Percentiles rank a stretch among this genome's conserved stretches.
phyloP scores from a whole-genome alignment of 2,888 invertebrate species.

The Philereme transversata region DNA sequence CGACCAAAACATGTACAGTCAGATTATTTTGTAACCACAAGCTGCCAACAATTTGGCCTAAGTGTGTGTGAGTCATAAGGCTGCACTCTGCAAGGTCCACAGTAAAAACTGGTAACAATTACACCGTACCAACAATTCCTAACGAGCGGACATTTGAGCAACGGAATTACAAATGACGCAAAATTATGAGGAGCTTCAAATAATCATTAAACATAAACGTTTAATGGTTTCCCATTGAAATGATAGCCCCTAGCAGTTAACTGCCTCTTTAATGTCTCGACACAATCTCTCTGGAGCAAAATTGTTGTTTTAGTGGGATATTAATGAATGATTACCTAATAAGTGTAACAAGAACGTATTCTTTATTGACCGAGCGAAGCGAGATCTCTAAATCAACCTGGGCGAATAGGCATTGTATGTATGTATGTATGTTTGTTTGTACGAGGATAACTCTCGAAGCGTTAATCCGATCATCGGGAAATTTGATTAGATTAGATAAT shows the following conservation, averaged over 20 bases:
- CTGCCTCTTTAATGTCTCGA: slow-evolving; percentile 73
- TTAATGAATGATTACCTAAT: slow-evolving; percentile 78
- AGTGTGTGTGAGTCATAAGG: slow-evolving; percentile 20
- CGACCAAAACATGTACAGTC: too few relatives aligned
- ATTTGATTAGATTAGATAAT: too few relatives aligned
- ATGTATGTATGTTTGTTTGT: too few relatives aligned
- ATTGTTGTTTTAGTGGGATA: slow-evolving; percentile 73
- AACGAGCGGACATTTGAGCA: slow-evolving; percentile 61
- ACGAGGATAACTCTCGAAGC: too few relatives aligned
- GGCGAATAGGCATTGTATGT: too few relatives aligned
- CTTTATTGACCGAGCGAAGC: slow-evolving; percentile 47
- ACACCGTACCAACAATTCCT: slow-evolving; percentile 54
- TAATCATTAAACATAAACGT: slow-evolving; percentile 80
- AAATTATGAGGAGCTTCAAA: slow-evolving; percentile 77
- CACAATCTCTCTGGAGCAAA: slow-evolving; percentile 72
- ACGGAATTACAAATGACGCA: slow-evolving; percentile 67
- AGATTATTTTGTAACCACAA: too few relatives aligned
- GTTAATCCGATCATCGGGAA: too few relatives aligned
- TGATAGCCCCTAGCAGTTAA: slow-evolving; percentile 77
- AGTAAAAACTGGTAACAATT: slow-evolving; percentile 61
- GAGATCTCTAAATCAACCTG: too few relatives aligned
- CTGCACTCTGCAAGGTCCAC: slow-evolving; percentile 31
- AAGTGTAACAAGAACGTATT: slow-evolving; percentile 68
- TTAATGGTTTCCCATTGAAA: slow-evolving; percentile 77
- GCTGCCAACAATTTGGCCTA: too few relatives aligned